Conservation (phyloP, 2,888 invertebrate genomes). For the Ennomos erosarius region DNA sequence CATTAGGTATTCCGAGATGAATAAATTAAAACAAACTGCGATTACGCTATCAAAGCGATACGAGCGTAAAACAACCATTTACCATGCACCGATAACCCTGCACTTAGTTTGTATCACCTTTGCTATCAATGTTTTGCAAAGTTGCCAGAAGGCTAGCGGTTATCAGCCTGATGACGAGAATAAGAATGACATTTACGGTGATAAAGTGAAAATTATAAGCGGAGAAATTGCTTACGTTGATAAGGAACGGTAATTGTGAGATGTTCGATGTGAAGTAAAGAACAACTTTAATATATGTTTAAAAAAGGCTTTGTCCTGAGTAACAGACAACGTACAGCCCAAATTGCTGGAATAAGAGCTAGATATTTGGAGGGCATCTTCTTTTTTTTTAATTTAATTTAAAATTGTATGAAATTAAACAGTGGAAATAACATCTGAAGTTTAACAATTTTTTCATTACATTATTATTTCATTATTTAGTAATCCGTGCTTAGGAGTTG, state of each 20-base stretch:
- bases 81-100: conserved; percentile 74
- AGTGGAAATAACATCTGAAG: too few relatives aligned
- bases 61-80: conserved; percentile 63
- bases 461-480: too few relatives aligned
- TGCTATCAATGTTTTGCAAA: conserved; percentile 68
- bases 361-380: too few relatives aligned
- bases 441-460: too few relatives aligned
- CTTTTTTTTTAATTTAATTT: too few relatives aligned
- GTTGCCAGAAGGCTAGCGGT: conserved; percentile 49
- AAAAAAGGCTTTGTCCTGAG: too few relatives aligned
- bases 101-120: conserved; percentile 65
- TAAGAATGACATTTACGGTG: conserved; percentile 55
- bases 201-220: conserved; percentile 59
- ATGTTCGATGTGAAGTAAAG: conserved; percentile 19
- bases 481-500: too few relatives aligned
- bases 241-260: conserved; percentile 25
- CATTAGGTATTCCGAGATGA: conserved; percentile 38
- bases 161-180: conserved; percentile 39
- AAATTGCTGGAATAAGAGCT: too few relatives aligned
- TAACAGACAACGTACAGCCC: too few relatives aligned
- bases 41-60: conserved; percentile 62
- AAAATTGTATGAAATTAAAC: too few relatives aligned
- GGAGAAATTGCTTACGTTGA: conserved; percentile 37
- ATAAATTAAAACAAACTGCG: conserved; percentile 51
- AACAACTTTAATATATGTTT: neutral